Base-by-base conservation (phyloP, 2,113 vertebrate genomes). In the Centrocercus urophasianus region DNA sequence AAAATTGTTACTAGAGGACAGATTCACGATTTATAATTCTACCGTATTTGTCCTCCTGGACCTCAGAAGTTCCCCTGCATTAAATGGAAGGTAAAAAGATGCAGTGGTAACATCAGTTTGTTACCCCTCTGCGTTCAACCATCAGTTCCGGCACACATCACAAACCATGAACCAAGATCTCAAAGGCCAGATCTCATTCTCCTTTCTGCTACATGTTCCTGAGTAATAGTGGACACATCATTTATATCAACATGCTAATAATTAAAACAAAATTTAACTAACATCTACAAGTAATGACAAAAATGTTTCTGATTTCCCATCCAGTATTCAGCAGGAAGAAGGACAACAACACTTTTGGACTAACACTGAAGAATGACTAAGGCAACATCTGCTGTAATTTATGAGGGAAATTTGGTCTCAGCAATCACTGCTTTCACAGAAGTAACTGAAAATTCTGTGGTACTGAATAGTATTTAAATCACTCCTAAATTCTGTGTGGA, bases 361-460 rank as follows among this genome's bases (percentile, higher is more conserved):
- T 59, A 74, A 21, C 27, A 47, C 28, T 67, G 28, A 66, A 86
- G 60, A 83, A 89, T 21, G 21, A 82, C 63, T 52, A 30, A 74
- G 22, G 38, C 20, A 88, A 79, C 32, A 80, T 52, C 78, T 74
- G 57, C 42, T 73, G 24, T 57, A 66, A 87, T 76, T 84, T 73
- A 75, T 25, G 19, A 84, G 24, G 69, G 25, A 80, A 93, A 95
- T 57, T 52, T 38, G 6, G 18, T 71, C 50, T 80, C 61, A 64
- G 30, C n/a, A 89, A 42, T 76, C 73, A 16, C 15, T 67, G 65
- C 11, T 80, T 91, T 83, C 85, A 69, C 11, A 8, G 38, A 93
- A 89, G 25, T 27, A 89, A 86, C 47, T 6, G 30, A 73, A 76
- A 93, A 87, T 5, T 79, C 30, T 6, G 20, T 30, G 18, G 5